Percentiles rank a stretch among this genome's conserved stretches.
These are phyloP conservation scores for Chunga burmeisteri DNA, from an alignment of 2,113 vertebrate genomes.

Conservation along the genomic window DNA sequence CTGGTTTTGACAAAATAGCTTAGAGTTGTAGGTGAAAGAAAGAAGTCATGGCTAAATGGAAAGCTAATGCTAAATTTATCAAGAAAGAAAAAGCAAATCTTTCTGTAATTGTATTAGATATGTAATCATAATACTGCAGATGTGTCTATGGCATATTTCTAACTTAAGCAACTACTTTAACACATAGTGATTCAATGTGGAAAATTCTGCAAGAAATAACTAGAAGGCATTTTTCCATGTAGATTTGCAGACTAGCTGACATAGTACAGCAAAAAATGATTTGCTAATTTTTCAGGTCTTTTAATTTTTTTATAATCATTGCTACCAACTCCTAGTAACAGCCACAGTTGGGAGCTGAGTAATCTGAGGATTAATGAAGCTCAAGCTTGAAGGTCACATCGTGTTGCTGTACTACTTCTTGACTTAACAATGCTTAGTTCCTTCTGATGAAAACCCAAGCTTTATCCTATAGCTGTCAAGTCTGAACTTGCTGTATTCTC, in stretches of 20 bases:
- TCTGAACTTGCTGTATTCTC: neutral
- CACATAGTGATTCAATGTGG: neutral
- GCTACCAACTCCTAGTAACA: neutral
- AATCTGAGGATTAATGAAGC: neutral
- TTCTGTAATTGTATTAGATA: neutral
- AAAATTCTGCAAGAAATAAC: neutral
- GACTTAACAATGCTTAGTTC: neutral
- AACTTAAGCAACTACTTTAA: neutral
- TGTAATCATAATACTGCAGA: neutral
- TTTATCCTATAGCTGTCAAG: neutral
- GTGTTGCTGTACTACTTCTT: neutral
- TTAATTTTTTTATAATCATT: neutral
- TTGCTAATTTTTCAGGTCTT: neutral
- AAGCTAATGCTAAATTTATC: neutral
- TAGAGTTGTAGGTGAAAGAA: neutral
- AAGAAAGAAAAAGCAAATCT: neutral
- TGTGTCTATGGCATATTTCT: neutral
- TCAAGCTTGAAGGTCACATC: neutral
- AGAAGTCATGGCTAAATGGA: neutral
- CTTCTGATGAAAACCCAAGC: neutral
- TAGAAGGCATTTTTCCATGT: neutral
- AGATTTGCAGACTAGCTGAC: neutral
- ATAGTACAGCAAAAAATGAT: neutral
- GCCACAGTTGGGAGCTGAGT: neutral
- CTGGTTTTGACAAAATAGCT: neutral